phyloP scores from a whole-genome alignment of 2,888 invertebrate genomes.

The Gymnoscelis rufifasciata region DNA sequence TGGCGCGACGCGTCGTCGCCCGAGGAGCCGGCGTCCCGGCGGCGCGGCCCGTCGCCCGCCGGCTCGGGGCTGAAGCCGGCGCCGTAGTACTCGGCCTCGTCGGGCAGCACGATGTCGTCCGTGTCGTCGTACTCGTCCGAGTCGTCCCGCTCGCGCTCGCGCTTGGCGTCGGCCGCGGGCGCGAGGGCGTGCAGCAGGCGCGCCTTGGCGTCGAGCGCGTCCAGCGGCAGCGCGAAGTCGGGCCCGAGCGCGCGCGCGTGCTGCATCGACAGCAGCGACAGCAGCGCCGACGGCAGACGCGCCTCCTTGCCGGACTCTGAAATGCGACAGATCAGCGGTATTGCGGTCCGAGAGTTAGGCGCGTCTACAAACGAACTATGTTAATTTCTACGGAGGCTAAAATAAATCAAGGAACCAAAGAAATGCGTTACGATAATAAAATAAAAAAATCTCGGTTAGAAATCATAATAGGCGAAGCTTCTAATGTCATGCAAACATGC shows the following conservation, averaged over 20 bases:
- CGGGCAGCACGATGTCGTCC: slow-evolving; percentile 73
- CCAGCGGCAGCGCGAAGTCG: slow-evolving; percentile 27
- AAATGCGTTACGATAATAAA: slow-evolving; percentile 76
- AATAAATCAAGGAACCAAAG: slow-evolving; percentile 79
- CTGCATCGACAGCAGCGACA: slow-evolving; percentile 66
- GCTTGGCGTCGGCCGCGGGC: slow-evolving; percentile 41
- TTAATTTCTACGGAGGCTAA: slow-evolving; percentile 79
- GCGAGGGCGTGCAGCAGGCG: slow-evolving; percentile 57
- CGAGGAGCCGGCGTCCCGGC: slow-evolving; percentile 51
- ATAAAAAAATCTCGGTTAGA: slow-evolving; percentile 70
- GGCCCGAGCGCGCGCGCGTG: slow-evolving; percentile 44
- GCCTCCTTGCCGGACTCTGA: slow-evolving; percentile 68
- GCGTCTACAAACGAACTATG: slow-evolving; percentile 69
- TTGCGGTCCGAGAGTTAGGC: slow-evolving; percentile 70
- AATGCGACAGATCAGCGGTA: slow-evolving; percentile 69
- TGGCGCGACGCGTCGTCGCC: slow-evolving; percentile 78
- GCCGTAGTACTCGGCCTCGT: slow-evolving; percentile 58
- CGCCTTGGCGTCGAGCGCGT: slow-evolving; percentile 40
- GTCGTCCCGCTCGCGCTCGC: slow-evolving; percentile 64
- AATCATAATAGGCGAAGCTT: slow-evolving; percentile 76
- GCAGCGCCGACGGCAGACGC: slow-evolving; percentile 65
- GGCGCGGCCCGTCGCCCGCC: slow-evolving; percentile 33
- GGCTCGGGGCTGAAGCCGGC: slow-evolving; percentile 8
- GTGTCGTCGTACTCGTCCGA: slow-evolving; percentile 76
- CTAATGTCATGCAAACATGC: slow-evolving; percentile 78